Evolutionary conservation across 1,140 invertebrate species (phyloP).

Genomic region (Pentalonia nigronervosa): DNA sequence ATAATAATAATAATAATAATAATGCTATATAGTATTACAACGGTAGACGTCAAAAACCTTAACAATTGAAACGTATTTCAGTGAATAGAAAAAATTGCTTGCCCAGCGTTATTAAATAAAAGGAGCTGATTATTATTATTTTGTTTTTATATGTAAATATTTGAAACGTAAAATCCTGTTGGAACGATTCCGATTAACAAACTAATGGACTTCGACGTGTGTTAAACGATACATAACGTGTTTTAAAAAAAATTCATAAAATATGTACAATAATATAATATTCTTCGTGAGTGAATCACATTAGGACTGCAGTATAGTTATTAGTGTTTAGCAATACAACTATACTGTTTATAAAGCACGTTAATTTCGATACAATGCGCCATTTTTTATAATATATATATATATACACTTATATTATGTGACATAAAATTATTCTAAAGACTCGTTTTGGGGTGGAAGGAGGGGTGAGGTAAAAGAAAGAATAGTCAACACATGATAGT

Average conservation of each 20-base stretch:
- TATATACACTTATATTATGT: background rate
- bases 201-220: background rate
- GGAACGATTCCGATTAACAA: constrained; percentile 28
- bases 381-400: background rate
- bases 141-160: background rate
- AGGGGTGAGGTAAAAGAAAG: background rate
- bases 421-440: background rate
- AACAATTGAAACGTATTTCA: constrained; percentile 38
- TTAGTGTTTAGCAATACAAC: background rate
- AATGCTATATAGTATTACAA: background rate
- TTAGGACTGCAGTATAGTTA: background rate
- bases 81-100: constrained; percentile 26
- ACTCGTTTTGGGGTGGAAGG: background rate
- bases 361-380: background rate
- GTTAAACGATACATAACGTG: background rate
- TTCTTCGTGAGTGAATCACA: background rate
- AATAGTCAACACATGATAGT: background rate
- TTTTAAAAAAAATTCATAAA: background rate
- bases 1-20: background rate
- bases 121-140: constrained; percentile 20
- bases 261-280: background rate
- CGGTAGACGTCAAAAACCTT: constrained; percentile 34
- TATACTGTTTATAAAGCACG: background rate
- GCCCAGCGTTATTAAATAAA: constrained; percentile 6
- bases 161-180: background rate